Conservation (phyloP, 2,797 vertebrate genomes). For the Ceryle rudis region DNA sequence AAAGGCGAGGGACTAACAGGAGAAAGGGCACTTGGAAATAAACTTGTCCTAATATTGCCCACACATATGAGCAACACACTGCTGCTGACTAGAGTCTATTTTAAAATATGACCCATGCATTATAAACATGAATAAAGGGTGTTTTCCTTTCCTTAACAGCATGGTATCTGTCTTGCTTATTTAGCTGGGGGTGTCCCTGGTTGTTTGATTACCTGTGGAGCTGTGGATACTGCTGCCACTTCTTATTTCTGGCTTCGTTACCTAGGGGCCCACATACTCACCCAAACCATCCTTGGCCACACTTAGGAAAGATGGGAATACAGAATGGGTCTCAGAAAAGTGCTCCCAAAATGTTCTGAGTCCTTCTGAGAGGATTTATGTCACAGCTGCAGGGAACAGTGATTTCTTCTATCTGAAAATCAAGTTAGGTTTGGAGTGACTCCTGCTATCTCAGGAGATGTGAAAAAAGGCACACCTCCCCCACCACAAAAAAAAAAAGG, state of each 20-base stretch:
- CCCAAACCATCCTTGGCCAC: neutral
- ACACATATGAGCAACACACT: neutral
- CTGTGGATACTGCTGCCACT: neutral
- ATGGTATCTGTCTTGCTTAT: neutral
- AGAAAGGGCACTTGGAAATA: constrained; percentile 11
- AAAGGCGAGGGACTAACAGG: constrained; percentile 12
- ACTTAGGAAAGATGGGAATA: neutral
- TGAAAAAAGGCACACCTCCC: neutral
- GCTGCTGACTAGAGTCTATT: neutral
- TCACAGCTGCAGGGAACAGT: neutral
- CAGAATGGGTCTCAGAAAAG: neutral
- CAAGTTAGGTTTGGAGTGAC: neutral
- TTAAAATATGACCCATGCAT: neutral
- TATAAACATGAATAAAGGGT: neutral
- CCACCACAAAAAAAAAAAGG: no score
- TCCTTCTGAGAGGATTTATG: neutral
- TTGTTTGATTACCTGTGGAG: neutral
- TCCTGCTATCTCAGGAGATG: neutral
- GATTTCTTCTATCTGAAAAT: neutral
- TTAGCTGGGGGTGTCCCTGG: neutral
- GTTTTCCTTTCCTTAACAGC: neutral
- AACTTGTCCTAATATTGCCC: constrained; percentile 30
- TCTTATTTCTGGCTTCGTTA: neutral
- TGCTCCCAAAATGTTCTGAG: neutral
- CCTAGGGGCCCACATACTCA: neutral